phyloP scores from a whole-genome alignment of 2,888 invertebrate species.

The Apamea epomidion region DNA sequence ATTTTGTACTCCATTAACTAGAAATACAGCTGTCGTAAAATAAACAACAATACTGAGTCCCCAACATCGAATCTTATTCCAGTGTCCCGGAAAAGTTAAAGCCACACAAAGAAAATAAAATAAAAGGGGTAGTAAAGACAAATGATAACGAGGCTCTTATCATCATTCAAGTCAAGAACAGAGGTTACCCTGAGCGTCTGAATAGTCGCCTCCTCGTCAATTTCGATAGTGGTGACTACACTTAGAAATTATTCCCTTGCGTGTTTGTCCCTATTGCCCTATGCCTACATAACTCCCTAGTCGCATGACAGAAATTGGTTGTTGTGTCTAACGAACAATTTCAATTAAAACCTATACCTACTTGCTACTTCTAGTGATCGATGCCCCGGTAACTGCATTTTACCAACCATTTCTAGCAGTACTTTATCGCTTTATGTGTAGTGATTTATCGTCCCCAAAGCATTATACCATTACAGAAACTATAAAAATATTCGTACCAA shows the following conservation, averaged over 20 bases:
- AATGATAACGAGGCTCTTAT: conserved; percentile 39
- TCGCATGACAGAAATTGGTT: neutral
- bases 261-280: neutral
- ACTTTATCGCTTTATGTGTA: neutral
- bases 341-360: neutral
- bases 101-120: conserved; percentile 22
- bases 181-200: neutral
- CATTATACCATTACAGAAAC: neutral
- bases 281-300: neutral
- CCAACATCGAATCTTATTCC: conserved; percentile 20
- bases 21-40: conserved; percentile 37
- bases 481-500: neutral
- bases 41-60: conserved; percentile 39
- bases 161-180: conserved; percentile 41
- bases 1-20: conserved; percentile 43
- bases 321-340: neutral
- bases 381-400: neutral
- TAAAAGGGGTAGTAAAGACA: conserved; percentile 35
- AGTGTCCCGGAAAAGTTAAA: conserved; percentile 5
- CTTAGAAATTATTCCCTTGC: neutral
- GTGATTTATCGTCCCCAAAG: neutral
- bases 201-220: neutral
- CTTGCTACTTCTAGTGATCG: neutral
- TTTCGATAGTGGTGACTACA: neutral
- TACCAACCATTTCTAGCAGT: neutral